phyloP scores from a whole-genome alignment of 2,797 vertebrate genomes.

The Nyctalus aviator region DNA sequence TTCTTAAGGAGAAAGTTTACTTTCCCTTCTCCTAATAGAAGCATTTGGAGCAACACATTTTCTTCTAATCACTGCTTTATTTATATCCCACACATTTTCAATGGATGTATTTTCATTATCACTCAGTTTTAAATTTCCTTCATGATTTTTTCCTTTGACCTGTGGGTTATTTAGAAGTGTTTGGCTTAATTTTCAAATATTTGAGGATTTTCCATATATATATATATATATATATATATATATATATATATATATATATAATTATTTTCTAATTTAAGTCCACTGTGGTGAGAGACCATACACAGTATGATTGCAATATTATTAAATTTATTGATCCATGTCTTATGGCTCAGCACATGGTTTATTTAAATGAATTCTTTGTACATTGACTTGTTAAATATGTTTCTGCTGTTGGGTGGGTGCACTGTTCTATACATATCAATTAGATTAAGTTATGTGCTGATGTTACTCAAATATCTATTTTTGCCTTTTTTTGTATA shows the following conservation, averaged over 20 bases:
- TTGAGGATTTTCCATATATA: background rate
- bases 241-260: no score
- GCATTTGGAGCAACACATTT: background rate
- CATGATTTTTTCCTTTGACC: background rate
- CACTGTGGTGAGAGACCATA: background rate
- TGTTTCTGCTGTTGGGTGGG: background rate
- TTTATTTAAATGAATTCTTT: background rate
- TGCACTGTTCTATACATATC: background rate
- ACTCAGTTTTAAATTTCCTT: constrained; percentile 1
- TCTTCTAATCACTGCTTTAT: background rate
- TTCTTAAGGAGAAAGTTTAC: constrained; percentile 2
- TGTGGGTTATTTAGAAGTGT: background rate
- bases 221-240: no score
- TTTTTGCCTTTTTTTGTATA: background rate
- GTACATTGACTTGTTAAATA: background rate
- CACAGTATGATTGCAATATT: background rate
- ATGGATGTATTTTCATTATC: background rate
- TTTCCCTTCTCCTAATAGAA: background rate
- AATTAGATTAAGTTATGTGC: background rate
- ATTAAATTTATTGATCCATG: background rate
- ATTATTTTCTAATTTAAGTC: constrained; percentile 21
- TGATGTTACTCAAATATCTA: background rate
- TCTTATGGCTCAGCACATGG: background rate
- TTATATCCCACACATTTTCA: background rate
- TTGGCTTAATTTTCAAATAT: background rate